phyloP scores from a whole-genome alignment of 2,888 invertebrate species.

The Cheilosia scutellata region DNA sequence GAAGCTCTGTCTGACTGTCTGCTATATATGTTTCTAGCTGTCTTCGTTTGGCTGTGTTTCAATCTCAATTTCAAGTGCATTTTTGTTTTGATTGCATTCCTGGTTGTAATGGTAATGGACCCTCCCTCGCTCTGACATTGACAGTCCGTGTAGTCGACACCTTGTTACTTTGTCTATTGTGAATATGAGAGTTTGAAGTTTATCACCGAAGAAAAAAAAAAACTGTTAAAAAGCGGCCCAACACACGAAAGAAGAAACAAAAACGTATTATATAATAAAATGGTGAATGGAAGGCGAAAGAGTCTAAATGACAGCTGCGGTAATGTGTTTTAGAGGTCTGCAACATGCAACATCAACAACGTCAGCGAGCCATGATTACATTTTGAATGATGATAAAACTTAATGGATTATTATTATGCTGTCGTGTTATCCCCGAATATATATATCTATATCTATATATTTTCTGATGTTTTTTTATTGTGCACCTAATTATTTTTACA shows the following conservation, averaged over 20 bases:
- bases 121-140: slow-evolving; percentile 24
- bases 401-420: slow-evolving; percentile 74
- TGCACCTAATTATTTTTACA: slow-evolving; percentile 62
- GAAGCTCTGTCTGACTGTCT: slow-evolving; percentile 9
- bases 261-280: slow-evolving; percentile 20
- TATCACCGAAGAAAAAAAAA: slow-evolving; percentile 10
- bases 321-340: slow-evolving; percentile 50
- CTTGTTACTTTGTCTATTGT: slow-evolving; percentile 46
- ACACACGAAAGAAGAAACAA: slow-evolving; percentile 17
- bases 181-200: slow-evolving; percentile 12
- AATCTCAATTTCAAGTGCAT: slow-evolving; percentile 57
- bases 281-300: slow-evolving; percentile 2
- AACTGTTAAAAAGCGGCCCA: not conserved
- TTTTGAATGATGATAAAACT: slow-evolving; percentile 72
- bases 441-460: slow-evolving; percentile 2
- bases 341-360: slow-evolving; percentile 30
- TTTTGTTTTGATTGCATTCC: slow-evolving; percentile 61
- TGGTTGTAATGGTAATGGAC: slow-evolving; percentile 22
- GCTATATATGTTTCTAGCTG: not conserved
- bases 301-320: slow-evolving; percentile 56
- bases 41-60: slow-evolving; percentile 1
- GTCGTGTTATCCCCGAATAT: slow-evolving; percentile 63
- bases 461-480: slow-evolving; percentile 6
- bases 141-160: slow-evolving; percentile 19
- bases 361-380: slow-evolving; percentile 62